Conservation (phyloP, 1,140 invertebrate genomes). For the Arion vulgaris region DNA sequence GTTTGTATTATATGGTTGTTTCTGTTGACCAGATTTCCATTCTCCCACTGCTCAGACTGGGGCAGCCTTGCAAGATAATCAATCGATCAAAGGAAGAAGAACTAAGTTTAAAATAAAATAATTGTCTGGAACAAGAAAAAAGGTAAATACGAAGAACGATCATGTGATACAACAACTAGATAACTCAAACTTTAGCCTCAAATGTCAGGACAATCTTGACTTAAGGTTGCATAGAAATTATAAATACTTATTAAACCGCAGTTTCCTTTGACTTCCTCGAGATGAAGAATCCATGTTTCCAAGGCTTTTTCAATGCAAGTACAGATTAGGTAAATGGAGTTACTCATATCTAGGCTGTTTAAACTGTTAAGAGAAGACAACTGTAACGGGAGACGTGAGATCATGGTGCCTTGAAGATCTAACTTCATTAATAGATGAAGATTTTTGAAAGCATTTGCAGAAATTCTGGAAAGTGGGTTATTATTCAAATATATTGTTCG, state of each 20-base stretch:
- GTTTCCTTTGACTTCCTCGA: not conserved
- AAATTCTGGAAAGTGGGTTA: not conserved
- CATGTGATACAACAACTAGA: no score
- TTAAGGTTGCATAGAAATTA: not conserved
- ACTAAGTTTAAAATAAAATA: no score
- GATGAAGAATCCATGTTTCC: not conserved
- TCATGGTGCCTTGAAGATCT: not conserved
- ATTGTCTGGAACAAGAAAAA: no score
- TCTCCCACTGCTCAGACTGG: no score
- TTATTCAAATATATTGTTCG: not conserved
- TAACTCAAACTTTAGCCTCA: no score
- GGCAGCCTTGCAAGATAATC: no score
- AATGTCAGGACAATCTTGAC: not conserved
- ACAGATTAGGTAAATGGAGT: not conserved
- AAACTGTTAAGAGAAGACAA: not conserved
- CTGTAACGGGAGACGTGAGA: not conserved
- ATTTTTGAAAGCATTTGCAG: not conserved
- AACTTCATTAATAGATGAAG: not conserved
- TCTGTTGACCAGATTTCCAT: no score
- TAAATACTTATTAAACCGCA: not conserved
- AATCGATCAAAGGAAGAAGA: no score
- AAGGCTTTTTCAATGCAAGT: not conserved
- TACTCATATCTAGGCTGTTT: not conserved
- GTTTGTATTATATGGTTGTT: no score
- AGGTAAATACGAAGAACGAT: no score